These are phyloP conservation scores for Cerastis leucographa DNA, from an alignment of 2,888 invertebrate genomes.

Conservation along the genomic window DNA sequence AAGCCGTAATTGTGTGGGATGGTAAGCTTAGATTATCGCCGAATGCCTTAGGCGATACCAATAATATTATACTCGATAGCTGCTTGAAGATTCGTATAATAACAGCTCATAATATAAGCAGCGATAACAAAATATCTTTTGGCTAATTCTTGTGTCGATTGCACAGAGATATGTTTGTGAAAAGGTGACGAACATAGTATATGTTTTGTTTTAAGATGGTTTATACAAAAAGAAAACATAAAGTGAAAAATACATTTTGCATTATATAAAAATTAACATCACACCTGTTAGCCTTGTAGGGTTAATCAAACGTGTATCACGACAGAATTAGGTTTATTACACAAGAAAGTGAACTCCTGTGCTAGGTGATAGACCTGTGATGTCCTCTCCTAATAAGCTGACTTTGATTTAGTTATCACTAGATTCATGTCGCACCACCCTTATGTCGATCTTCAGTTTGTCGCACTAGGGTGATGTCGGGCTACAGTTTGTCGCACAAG, in stretches of 20 bases:
- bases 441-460: too few species aligned
- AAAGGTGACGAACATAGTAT: neutral
- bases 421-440: too few species aligned
- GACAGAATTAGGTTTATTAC: too few species aligned
- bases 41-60: conserved; percentile 53
- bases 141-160: conserved; percentile 22
- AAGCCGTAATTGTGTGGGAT: conserved; percentile 53
- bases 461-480: too few species aligned
- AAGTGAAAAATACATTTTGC: neutral
- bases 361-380: too few species aligned
- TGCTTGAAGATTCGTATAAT: conserved; percentile 50
- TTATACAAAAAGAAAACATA: neutral
- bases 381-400: too few species aligned
- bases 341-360: too few species aligned
- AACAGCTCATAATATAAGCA: conserved; percentile 31
- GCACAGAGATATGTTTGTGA: neutral
- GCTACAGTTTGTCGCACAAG: too few species aligned
- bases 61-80: conserved; percentile 44
- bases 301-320: too few species aligned
- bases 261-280: too few species aligned
- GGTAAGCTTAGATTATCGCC: conserved; percentile 57
- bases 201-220: neutral
- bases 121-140: conserved; percentile 35
- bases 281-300: too few species aligned
- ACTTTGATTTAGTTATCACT: too few species aligned